Base-by-base conservation (phyloP, 2,888 invertebrate genomes). In the Spodoptera picta region DNA sequence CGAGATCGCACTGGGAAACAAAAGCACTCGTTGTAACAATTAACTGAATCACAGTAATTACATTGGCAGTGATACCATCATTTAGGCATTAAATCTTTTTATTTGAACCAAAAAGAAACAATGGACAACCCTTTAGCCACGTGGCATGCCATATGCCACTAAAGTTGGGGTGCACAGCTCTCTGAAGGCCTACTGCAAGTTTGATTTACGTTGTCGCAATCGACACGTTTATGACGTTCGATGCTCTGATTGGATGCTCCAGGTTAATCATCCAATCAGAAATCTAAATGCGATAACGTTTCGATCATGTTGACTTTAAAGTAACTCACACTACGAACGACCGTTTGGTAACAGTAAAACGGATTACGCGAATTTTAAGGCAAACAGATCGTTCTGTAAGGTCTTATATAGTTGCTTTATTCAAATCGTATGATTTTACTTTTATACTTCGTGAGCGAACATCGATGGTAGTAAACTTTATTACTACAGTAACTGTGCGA, bases 41-140 rank as follows among this genome's bases (percentile, higher is more conserved):
- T 94, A 94, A 90, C 86, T 79, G 89, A 89, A 93, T 93, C 89
- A 90, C 87, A 87, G 90, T 93, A 93, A 93, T 94, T 92, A 90
- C 87, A 86, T 90, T 93, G 93, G 90, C 93, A 93, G 84, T 85
- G 92, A 94, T 94, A 92, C 89, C 87, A 89, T 91, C 92, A 87
- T 90, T 90, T 82, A 82, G 84, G 84, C 66, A 87, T 89, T 85
- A 77, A 85, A 87, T 87, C 77, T 82, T 85, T 87, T 87, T 87
- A 81, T 79, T 80, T 81, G 80, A 82, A 79, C 86, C 76, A 75
- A 74, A 36, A 75, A 85, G 87, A 90, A 90, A 93, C 90, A 91
- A 92, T 90, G 84, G 86, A 73, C 60, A 79, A 89, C 91, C 92
- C 93, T 90, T 91, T 90, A 75, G 90, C 86, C 92, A 83, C 93